These are phyloP conservation scores for Tachina lurida DNA, from an alignment of 2,888 invertebrate species.

Conservation along the genomic window DNA sequence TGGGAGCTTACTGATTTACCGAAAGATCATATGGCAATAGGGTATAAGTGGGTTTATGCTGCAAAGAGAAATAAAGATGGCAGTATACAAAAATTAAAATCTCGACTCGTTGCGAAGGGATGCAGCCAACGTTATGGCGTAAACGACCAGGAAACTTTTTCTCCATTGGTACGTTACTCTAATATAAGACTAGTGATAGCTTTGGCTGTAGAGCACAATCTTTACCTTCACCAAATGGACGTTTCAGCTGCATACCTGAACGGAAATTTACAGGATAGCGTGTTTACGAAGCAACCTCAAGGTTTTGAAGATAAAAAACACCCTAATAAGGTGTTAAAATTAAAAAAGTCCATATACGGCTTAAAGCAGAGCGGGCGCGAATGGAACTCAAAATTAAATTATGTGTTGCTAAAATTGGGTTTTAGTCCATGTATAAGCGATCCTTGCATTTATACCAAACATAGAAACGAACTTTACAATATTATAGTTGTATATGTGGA, in stretches of 20 bases:
- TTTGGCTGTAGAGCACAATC: slow-evolving; percentile 67
- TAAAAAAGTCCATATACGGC: slow-evolving; percentile 27
- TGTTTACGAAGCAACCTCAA: slow-evolving; percentile 47
- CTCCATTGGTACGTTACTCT: slow-evolving; percentile 23
- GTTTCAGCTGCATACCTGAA: slow-evolving; percentile 31
- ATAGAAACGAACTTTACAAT: neutral
- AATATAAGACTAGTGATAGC: slow-evolving; percentile 72
- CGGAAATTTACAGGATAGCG: slow-evolving; percentile 8
- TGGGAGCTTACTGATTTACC: slow-evolving; percentile 33
- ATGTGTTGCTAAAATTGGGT: neutral
- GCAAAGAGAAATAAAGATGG: slow-evolving; percentile 38
- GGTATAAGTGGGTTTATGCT: slow-evolving; percentile 70
- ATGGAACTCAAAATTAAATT: slow-evolving; percentile 31
- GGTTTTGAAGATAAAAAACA: slow-evolving; percentile 7
- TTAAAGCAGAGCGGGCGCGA: slow-evolving; percentile 37
- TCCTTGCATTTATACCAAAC: slow-evolving; percentile 30
- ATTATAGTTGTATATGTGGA: slow-evolving; percentile 45
- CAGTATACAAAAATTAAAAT: slow-evolving; percentile 26
- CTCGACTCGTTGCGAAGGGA: slow-evolving; percentile 30
- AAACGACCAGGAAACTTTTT: slow-evolving; percentile 37
- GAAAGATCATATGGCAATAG: slow-evolving; percentile 52
- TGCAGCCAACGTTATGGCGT: slow-evolving; percentile 29
- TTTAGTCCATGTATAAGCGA: slow-evolving; percentile 34
- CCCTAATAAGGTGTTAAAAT: slow-evolving; percentile 1
- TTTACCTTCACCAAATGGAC: slow-evolving; percentile 29